Percentiles rank a stretch among this genome's conserved stretches.
Evolutionary conservation across 1,140 invertebrate species (phyloP).

Genomic region (Listronotus oregonensis): DNA sequence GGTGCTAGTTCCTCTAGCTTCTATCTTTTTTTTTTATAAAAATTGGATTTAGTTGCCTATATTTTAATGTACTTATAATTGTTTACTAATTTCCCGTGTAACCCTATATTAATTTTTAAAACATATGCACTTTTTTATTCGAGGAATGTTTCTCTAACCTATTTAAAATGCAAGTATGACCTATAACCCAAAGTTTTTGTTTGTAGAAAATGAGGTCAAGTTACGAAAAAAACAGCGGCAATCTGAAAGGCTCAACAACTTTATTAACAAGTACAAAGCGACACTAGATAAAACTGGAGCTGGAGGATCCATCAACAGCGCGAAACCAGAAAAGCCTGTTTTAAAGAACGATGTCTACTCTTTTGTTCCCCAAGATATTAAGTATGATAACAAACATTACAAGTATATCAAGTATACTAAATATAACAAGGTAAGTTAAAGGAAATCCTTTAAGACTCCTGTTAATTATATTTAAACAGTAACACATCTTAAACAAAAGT

Average conservation of each 20-base stretch:
- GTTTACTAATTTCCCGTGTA: too few species aligned
- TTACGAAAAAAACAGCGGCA: constrained; percentile 67
- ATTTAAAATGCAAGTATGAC: too few species aligned
- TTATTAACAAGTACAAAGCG: constrained; percentile 71
- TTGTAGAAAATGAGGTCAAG: constrained; percentile 61
- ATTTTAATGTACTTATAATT: too few species aligned
- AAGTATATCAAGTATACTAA: constrained; percentile 80
- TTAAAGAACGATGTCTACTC: constrained; percentile 61
- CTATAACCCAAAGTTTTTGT: constrained; percentile 12
- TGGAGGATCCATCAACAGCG: constrained; percentile 54
- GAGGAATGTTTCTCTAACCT: too few species aligned
- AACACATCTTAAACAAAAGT: too few species aligned
- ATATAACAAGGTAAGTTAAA: constrained; percentile 67
- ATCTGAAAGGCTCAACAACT: constrained; percentile 64
- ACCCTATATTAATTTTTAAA: too few species aligned
- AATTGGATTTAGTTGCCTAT: too few species aligned
- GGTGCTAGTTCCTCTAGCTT: too few species aligned
- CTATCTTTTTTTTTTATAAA: too few species aligned
- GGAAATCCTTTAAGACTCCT: too few species aligned
- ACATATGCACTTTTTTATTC: too few species aligned
- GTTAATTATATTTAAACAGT: too few species aligned
- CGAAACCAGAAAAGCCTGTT: constrained; percentile 49
- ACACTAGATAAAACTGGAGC: constrained; percentile 57
- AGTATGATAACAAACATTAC: constrained; percentile 80
- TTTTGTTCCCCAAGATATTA: constrained; percentile 76